These are phyloP conservation scores for Lithobius niger DNA, from an alignment of 1,140 invertebrate genomes.

Conservation along the genomic window DNA sequence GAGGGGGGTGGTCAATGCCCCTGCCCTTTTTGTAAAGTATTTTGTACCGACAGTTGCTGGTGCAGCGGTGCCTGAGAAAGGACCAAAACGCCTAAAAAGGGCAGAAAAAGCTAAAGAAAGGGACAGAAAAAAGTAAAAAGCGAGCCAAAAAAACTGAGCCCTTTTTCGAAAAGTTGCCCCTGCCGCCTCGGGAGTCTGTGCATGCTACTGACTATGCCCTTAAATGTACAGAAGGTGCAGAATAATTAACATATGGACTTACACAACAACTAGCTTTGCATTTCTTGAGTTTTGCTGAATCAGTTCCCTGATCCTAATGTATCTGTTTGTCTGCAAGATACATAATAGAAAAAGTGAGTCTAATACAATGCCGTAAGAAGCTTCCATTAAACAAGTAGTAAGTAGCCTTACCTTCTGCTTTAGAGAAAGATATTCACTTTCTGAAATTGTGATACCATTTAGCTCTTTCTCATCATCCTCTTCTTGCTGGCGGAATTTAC, in stretches of 20 bases:
- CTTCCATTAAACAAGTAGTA: neutral
- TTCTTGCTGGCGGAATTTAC: neutral
- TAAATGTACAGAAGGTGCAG: no score
- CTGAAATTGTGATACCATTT: neutral
- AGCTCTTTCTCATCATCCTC: neutral
- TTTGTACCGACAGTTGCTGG: no score
- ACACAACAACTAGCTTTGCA: slow-evolving; percentile 39
- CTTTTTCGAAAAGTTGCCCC: no score
- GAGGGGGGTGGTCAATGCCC: no score
- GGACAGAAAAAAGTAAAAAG: no score
- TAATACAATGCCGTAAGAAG: neutral
- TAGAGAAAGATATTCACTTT: neutral
- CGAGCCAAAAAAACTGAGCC: no score
- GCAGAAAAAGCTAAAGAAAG: no score
- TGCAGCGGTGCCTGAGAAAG: no score
- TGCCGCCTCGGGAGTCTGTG: no score
- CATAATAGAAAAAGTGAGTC: neutral
- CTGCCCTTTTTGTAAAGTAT: no score
- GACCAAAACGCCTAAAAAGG: no score
- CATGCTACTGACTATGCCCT: no score
- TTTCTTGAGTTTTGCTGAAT: slow-evolving; percentile 33
- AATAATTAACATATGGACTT: slow-evolving; percentile 20
- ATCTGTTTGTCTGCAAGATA: slow-evolving; percentile 34
- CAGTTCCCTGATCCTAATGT: slow-evolving; percentile 35
- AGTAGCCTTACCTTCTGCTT: neutral